phyloP scores from a whole-genome alignment of 2,797 vertebrate species.

The Clarias platycephalus region DNA sequence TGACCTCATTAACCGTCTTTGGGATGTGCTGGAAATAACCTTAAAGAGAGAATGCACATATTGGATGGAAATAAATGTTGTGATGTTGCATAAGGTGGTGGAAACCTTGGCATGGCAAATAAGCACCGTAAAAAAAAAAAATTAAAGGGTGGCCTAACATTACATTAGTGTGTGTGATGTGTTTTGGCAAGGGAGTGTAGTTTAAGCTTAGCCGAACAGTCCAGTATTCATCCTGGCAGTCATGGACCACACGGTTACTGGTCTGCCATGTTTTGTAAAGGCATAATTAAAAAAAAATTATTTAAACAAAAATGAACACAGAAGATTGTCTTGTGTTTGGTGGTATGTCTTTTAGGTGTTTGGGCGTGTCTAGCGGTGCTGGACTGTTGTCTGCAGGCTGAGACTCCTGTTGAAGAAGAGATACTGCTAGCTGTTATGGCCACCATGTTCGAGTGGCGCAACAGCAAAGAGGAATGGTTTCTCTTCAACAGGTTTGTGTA shows the following conservation, averaged over 20 bases:
- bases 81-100: no score
- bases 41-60: no score
- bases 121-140: no score
- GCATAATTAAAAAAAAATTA: no score
- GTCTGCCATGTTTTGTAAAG: neutral
- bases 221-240: no score
- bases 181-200: neutral
- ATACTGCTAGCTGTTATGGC: constrained; percentile 81
- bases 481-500: constrained; percentile 85
- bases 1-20: no score
- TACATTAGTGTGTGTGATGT: no score
- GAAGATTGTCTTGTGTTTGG: neutral
- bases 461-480: constrained; percentile 84
- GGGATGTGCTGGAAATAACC: no score
- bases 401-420: constrained; percentile 76
- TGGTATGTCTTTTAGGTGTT: constrained; percentile 74
- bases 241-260: neutral
- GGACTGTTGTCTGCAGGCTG: constrained; percentile 81
- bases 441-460: constrained; percentile 88
- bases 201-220: neutral
- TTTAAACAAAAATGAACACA: neutral
- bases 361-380: constrained; percentile 86
- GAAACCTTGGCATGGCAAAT: no score
- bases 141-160: no score
- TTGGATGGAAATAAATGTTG: no score